These are phyloP conservation scores for Dasyprocta punctata DNA, from an alignment of 2,113 vertebrate species.

Conservation along the genomic window DNA sequence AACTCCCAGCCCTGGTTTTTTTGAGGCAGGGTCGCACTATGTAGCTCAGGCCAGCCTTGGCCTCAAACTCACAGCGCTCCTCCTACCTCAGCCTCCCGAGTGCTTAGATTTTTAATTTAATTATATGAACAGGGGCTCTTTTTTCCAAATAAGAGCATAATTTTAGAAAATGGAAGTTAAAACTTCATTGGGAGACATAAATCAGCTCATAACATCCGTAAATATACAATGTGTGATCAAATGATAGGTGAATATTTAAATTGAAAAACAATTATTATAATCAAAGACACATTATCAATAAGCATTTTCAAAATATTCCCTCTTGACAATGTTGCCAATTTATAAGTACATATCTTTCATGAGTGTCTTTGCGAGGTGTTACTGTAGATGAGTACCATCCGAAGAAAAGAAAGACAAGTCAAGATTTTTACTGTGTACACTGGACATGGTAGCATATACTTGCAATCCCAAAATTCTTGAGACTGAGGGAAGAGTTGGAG, in stretches of 20 bases:
- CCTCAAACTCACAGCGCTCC: too few relatives aligned
- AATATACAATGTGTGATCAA: not conserved
- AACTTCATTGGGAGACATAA: not conserved
- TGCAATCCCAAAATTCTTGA: not conserved
- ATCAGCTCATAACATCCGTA: not conserved
- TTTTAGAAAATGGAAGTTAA: not conserved
- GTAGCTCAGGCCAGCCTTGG: too few relatives aligned
- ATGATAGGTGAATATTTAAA: not conserved
- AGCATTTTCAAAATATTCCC: not conserved
- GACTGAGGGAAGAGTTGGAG: not conserved
- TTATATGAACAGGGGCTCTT: not conserved
- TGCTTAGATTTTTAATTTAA: not conserved
- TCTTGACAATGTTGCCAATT: not conserved
- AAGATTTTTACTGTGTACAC: not conserved
- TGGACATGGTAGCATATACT: not conserved
- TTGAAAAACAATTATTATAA: not conserved
- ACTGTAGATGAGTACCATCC: not conserved
- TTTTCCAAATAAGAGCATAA: not conserved
- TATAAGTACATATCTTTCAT: not conserved
- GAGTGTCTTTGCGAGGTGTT: not conserved
- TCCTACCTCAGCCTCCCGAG: too few relatives aligned
- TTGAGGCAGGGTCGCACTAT: too few relatives aligned
- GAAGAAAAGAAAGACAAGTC: not conserved
- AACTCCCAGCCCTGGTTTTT: too few relatives aligned
- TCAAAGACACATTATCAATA: not conserved